Conservation (phyloP, 2,797 vertebrate species). For the Choloepus didactylus region DNA sequence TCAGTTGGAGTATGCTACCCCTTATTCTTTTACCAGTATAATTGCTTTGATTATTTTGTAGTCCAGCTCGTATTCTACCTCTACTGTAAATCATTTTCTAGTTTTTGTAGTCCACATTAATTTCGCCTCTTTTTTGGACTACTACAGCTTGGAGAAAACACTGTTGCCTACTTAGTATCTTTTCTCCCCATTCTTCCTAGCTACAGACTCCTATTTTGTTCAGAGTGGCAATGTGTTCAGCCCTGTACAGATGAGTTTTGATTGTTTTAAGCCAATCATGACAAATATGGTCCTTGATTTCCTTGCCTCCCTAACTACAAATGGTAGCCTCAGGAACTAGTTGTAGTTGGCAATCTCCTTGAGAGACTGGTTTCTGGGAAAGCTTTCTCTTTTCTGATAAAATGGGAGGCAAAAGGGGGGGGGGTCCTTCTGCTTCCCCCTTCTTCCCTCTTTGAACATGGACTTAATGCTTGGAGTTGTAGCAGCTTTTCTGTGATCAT, state of each 20-base stretch:
- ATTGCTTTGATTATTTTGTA: conserved; percentile 52
- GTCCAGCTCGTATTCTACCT: conserved; percentile 1
- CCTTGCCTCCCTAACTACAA: conserved; percentile 30
- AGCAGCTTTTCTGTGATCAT: conserved; percentile 51
- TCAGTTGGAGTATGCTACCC: neutral
- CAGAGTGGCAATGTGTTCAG: conserved; percentile 14
- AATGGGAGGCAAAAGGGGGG: neutral
- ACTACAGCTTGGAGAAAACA: neutral
- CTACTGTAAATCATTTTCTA: conserved; percentile 45
- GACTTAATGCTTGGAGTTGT: neutral
- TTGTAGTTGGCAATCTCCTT: conserved; percentile 30
- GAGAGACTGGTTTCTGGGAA: conserved; percentile 36
- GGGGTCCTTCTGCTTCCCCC: neutral
- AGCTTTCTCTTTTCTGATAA: conserved; percentile 34
- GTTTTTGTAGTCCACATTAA: conserved; percentile 53
- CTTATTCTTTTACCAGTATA: conserved; percentile 41
- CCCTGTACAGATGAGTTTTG: conserved; percentile 3
- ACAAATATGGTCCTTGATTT: conserved; percentile 60
- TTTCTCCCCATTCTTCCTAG: conserved; percentile 51
- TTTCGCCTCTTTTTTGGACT: neutral
- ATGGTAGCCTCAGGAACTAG: neutral
- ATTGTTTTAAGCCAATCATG: conserved; percentile 58
- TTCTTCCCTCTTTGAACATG: neutral
- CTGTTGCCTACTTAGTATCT: neutral
- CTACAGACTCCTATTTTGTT: conserved; percentile 32